Percentiles rank a stretch among this genome's conserved stretches.
Conservation (phyloP, 2,113 vertebrate species). For the Python bivittatus region DNA sequence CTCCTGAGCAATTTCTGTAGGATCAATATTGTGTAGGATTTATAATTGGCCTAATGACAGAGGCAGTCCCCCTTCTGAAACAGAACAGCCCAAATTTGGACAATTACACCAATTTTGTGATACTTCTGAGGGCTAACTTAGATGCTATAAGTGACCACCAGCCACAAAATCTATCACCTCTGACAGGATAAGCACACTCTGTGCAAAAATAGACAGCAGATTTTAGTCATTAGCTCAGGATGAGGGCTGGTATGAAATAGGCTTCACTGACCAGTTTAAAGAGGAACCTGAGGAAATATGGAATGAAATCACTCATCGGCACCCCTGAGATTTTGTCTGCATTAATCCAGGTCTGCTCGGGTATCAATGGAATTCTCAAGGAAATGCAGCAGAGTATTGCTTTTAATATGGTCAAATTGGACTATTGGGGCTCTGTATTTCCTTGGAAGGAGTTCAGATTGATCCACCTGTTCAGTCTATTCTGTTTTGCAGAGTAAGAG, state of each 20-base stretch:
- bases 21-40: not conserved
- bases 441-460: not conserved
- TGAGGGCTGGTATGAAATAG: not conserved
- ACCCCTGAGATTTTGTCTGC: not conserved
- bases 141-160: not conserved
- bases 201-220: not conserved
- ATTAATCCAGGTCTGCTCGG: not conserved
- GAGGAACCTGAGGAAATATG: not conserved
- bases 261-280: not conserved
- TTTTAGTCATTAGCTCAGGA: slow-evolving; percentile 1
- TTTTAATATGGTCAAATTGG: not conserved
- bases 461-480: not conserved
- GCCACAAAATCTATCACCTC: not conserved
- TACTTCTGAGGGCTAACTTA: not conserved
- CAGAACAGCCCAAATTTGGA: not conserved
- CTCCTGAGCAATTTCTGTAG: not conserved
- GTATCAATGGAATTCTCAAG: not conserved
- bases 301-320: not conserved
- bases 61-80: not conserved
- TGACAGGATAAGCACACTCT: not conserved
- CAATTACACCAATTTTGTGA: not conserved
- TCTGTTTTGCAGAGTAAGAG: not conserved
- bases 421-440: not conserved
- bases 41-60: not conserved
- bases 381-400: not conserved